phyloP scores from a whole-genome alignment of 2,888 invertebrate genomes.

The Alcis repandata region DNA sequence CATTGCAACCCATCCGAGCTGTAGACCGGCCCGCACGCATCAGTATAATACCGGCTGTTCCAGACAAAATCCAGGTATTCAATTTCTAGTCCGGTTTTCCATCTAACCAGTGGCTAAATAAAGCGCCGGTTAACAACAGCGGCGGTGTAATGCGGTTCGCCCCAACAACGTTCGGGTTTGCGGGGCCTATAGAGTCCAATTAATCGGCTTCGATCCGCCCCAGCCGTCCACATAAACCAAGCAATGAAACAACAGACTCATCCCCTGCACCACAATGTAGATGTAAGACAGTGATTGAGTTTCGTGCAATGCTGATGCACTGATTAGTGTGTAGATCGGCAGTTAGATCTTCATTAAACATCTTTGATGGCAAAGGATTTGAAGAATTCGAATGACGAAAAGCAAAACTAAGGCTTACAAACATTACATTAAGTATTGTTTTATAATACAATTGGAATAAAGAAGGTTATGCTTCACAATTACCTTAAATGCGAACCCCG shows the following conservation, averaged over 20 bases:
- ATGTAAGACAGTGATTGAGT: conserved; percentile 30
- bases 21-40: conserved; percentile 2
- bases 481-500: background rate
- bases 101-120: conserved; percentile 47
- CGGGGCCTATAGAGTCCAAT: conserved; percentile 66
- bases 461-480: background rate
- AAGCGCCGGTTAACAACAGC: conserved; percentile 57
- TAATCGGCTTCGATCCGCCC: conserved; percentile 65
- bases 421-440: too few species aligned
- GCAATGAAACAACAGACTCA: conserved; percentile 57
- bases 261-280: conserved; percentile 50
- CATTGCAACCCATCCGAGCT: conserved; percentile 1
- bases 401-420: too few species aligned
- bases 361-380: background rate
- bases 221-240: conserved; percentile 60
- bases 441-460: background rate
- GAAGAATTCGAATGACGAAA: too few species aligned
- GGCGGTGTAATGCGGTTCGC: conserved; percentile 57
- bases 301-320: conserved; percentile 18
- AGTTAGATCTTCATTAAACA: background rate
- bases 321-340: background rate
- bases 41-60: conserved; percentile 26
- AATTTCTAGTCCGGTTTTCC: conserved; percentile 37
- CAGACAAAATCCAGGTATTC: conserved; percentile 40
- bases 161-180: conserved; percentile 64